Conservation (phyloP, 1,140 invertebrate species). For the Brachionus manjavacas region DNA sequence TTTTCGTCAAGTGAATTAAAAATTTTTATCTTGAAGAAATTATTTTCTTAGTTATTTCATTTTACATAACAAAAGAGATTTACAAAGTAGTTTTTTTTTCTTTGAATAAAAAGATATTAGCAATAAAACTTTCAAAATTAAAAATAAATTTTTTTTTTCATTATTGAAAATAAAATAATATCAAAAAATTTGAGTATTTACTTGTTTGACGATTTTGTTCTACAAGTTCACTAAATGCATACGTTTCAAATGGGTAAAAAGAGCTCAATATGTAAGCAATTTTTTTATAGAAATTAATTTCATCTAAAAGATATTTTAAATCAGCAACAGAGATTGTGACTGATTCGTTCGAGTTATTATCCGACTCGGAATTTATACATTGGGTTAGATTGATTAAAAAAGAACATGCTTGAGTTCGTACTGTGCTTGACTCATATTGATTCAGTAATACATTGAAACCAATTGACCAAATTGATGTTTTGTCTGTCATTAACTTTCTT, state of each 20-base stretch:
- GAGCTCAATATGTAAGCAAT: conserved; percentile 4
- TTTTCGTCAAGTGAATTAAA: too few species aligned
- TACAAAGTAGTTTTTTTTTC: too few species aligned
- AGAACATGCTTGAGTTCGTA: conserved; percentile 27
- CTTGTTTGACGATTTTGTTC: conserved; percentile 6
- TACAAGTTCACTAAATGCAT: neutral
- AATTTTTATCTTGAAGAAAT: too few species aligned
- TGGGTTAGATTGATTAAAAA: conserved; percentile 37
- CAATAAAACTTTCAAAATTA: too few species aligned
- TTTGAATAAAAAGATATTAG: too few species aligned
- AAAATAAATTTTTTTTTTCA: too few species aligned
- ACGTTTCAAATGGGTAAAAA: conserved; percentile 29
- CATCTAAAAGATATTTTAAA: neutral
- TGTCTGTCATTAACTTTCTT: neutral
- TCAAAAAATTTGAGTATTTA: neutral
- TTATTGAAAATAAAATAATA: neutral
- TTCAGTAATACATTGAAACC: conserved; percentile 10
- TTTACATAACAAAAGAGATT: too few species aligned
- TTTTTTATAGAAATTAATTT: conserved; percentile 36
- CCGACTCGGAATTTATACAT: neutral
- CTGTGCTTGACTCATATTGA: conserved; percentile 17
- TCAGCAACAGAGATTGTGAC: neutral
- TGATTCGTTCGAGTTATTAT: neutral
- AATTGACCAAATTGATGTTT: neutral
- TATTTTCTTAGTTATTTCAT: too few species aligned